Percentiles rank a stretch among this genome's conserved stretches.
These are phyloP conservation scores for Simalia tracyae DNA, from an alignment of 2,797 vertebrate genomes.

Conservation along the genomic window DNA sequence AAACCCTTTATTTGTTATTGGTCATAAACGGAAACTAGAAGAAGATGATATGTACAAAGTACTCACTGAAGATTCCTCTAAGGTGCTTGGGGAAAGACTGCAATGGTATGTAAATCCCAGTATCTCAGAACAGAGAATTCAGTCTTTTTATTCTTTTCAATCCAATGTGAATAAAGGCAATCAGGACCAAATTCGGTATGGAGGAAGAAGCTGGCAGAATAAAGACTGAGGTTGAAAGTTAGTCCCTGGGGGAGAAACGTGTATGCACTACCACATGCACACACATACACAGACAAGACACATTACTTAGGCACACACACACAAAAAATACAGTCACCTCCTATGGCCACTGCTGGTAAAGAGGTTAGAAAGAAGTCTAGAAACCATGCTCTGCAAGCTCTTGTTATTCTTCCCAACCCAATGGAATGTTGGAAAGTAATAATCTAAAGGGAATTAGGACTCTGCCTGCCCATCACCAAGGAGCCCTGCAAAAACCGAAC, in stretches of 20 bases:
- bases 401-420: background rate
- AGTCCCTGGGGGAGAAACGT: background rate
- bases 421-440: background rate
- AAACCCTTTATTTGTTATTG: conserved; percentile 88
- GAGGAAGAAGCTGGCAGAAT: background rate
- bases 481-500: too few relatives aligned
- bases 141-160: background rate
- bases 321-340: background rate
- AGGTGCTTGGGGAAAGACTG: conserved; percentile 85
- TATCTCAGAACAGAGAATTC: too few relatives aligned
- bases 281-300: too few relatives aligned
- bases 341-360: background rate
- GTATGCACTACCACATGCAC: background rate
- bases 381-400: background rate
- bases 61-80: conserved; percentile 87
- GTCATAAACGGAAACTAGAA: conserved; percentile 85
- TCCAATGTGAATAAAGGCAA: background rate
- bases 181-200: background rate
- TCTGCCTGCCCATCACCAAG: background rate
- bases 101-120: conserved; percentile 79
- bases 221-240: background rate
- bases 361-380: background rate
- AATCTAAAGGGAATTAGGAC: background rate
- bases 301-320: too few relatives aligned
- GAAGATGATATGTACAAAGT: conserved; percentile 95